Percentiles rank a stretch among this genome's conserved stretches.
These are phyloP conservation scores for Saturnia japonica DNA, from an alignment of 2,888 invertebrate genomes.

Conservation along the genomic window DNA sequence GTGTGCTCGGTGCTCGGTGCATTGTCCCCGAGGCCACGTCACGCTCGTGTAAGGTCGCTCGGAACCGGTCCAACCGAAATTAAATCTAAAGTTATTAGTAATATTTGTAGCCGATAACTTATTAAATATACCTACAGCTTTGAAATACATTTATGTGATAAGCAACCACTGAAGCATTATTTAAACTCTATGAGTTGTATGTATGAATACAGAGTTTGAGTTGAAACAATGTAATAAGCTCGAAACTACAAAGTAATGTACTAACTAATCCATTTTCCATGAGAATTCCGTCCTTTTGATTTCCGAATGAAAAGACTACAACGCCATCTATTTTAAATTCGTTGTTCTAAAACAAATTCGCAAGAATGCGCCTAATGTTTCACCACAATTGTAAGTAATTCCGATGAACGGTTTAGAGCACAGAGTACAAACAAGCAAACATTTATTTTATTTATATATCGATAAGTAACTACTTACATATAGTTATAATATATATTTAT, in stretches of 20 bases:
- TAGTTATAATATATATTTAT: no score
- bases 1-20: neutral
- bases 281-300: no score
- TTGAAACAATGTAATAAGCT: neutral
- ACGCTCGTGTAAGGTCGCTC: slow-evolving; percentile 1
- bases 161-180: neutral
- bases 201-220: neutral
- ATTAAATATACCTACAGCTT: neutral
- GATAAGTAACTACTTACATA: no score
- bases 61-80: neutral
- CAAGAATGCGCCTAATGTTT: no score
- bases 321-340: no score
- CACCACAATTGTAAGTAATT: no score
- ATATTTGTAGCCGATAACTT: neutral
- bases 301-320: no score
- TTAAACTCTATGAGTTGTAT: neutral
- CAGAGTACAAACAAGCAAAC: no score
- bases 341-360: no score
- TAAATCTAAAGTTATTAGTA: neutral
- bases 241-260: neutral
- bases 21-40: neutral
- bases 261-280: no score
- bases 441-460: no score
- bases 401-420: no score
- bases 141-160: neutral